Percentiles rank a stretch among this genome's conserved stretches.
These are phyloP conservation scores for Sus scrofa DNA, from an alignment of 2,113 vertebrate species.

Conservation along the genomic window DNA sequence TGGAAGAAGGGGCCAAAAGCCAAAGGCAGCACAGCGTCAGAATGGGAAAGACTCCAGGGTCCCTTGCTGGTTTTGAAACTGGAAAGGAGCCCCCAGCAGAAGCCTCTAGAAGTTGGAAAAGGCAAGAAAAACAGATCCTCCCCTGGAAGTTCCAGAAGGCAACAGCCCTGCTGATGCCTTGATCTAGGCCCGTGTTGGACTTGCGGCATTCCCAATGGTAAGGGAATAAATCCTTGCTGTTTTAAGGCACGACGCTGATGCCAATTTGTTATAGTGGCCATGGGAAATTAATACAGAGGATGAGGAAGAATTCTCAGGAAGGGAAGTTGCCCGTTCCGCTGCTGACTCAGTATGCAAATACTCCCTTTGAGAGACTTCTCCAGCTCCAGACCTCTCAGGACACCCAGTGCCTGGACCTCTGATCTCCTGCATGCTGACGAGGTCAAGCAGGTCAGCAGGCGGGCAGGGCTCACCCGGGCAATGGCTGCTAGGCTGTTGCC, in stretches of 20 bases:
- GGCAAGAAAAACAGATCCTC: not conserved
- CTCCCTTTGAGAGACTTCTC: not conserved
- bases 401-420: not conserved
- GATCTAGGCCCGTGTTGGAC: too few relatives aligned
- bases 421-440: not conserved
- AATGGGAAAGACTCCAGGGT: too few relatives aligned
- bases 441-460: not conserved
- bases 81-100: not conserved
- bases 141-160: too few relatives aligned
- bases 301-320: not conserved
- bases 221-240: too few relatives aligned
- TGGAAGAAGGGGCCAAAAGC: not conserved
- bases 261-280: not conserved
- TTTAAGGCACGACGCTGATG: not conserved
- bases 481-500: not conserved
- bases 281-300: not conserved
- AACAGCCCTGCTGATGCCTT: too few relatives aligned
- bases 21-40: not conserved
- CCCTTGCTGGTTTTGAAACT: not conserved
- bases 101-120: not conserved
- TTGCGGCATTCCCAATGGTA: too few relatives aligned
- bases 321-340: not conserved
- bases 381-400: not conserved
- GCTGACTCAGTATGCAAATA: not conserved
- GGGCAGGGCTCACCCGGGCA: not conserved